phyloP scores from a whole-genome alignment of 2,113 vertebrate species.

The Mola mola region DNA sequence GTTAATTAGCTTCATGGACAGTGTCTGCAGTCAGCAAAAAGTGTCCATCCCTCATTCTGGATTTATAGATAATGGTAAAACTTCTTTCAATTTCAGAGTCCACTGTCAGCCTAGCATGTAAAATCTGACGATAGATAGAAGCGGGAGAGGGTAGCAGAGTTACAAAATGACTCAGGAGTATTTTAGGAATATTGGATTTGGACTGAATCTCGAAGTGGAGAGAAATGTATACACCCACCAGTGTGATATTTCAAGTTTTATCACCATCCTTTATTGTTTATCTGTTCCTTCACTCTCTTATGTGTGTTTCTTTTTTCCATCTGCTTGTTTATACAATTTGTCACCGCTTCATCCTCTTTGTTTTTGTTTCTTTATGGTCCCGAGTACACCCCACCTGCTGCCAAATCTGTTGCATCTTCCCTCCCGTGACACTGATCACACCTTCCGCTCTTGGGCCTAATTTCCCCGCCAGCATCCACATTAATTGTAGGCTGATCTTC shows the following conservation, averaged over 20 bases:
- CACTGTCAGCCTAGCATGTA: slow-evolving; percentile 45
- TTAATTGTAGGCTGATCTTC: neutral
- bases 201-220: neutral
- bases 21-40: slow-evolving; percentile 41
- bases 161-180: slow-evolving; percentile 35
- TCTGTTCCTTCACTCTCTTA: slow-evolving; percentile 16
- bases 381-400: slow-evolving; percentile 46
- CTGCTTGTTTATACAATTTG: slow-evolving; percentile 46
- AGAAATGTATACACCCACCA: slow-evolving; percentile 19
- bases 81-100: slow-evolving; percentile 59
- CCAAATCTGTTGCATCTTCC: slow-evolving; percentile 36
- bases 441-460: neutral
- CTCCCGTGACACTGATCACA: slow-evolving; percentile 5
- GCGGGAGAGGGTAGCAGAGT: slow-evolving; percentile 24
- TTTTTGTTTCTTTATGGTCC: slow-evolving; percentile 46
- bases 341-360: slow-evolving; percentile 36
- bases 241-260: slow-evolving; percentile 10
- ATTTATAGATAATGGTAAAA: slow-evolving; percentile 48
- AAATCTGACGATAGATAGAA: slow-evolving; percentile 29
- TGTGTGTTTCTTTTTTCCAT: slow-evolving; percentile 48
- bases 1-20: slow-evolving; percentile 41
- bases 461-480: neutral
- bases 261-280: slow-evolving; percentile 40
- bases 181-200: slow-evolving; percentile 20
- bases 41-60: slow-evolving; percentile 26